Percentiles rank a stretch among this genome's conserved stretches.
These are phyloP conservation scores for Hippocampus barbouri DNA, from an alignment of 2,113 vertebrate species.

Conservation along the genomic window DNA sequence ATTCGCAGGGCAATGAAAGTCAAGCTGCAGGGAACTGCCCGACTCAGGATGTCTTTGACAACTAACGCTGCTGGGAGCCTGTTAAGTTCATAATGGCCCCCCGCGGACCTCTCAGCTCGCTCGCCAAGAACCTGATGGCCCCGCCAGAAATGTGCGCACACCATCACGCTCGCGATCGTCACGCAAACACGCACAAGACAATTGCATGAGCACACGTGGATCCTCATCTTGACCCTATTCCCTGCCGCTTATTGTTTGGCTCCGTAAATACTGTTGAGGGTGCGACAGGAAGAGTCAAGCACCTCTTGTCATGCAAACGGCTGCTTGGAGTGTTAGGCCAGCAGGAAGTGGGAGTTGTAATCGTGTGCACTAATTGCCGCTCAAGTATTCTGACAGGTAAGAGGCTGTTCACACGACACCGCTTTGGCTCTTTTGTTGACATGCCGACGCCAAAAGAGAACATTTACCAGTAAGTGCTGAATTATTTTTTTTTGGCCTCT, in stretches of 20 bases:
- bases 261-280: constrained; percentile 45
- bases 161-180: constrained; percentile 18
- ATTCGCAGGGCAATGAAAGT: constrained; percentile 56
- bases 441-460: not conserved
- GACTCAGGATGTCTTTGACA: constrained; percentile 59
- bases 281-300: constrained; percentile 47
- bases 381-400: constrained; percentile 49
- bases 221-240: constrained; percentile 55
- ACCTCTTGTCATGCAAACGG: constrained; percentile 66
- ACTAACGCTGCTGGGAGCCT: constrained; percentile 57
- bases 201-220: constrained; percentile 33
- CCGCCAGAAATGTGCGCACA: constrained; percentile 3
- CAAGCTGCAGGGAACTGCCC: constrained; percentile 36
- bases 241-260: constrained; percentile 49
- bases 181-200: constrained; percentile 28
- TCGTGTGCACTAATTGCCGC: constrained; percentile 49
- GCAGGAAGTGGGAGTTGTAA: constrained; percentile 38
- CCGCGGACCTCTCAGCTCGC: constrained; percentile 37
- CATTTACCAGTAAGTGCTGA: not conserved
- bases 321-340: constrained; percentile 28
- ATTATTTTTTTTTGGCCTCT: not conserved
- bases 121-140: constrained; percentile 41
- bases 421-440: not conserved
- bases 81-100: constrained; percentile 53
- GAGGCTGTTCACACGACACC: not conserved